Evolutionary conservation across 37 sponge, comb jelly and placozoan genomes (phyloP).

Genomic region (Eunapius fragilis): DNA sequence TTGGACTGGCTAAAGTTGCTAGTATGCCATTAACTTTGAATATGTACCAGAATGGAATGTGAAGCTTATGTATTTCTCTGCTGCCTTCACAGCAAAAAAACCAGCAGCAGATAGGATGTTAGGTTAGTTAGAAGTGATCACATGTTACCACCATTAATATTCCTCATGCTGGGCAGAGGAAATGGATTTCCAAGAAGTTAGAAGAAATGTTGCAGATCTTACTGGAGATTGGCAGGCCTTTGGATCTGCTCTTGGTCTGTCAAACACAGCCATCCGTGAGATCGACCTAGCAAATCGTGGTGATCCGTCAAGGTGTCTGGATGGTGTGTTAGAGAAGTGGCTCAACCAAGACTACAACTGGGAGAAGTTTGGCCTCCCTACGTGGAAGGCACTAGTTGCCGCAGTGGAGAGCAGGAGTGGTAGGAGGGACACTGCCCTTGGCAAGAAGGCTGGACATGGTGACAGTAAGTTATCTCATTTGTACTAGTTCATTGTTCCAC

Average conservation of each 20-base stretch:
- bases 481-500: no score
- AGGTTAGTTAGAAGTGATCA: not conserved
- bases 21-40: not conserved
- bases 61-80: no score
- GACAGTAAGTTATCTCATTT: no score
- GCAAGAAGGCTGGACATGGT: not conserved
- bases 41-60: no score
- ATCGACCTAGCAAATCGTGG: not conserved
- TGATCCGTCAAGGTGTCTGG: not conserved
- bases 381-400: constrained; percentile 7
- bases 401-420: constrained; percentile 1
- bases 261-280: not conserved
- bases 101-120: not conserved
- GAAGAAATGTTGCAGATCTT: not conserved
- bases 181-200: not conserved
- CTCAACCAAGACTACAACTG: not conserved
- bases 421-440: not conserved
- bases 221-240: not conserved
- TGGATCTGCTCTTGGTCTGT: not conserved
- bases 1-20: not conserved
- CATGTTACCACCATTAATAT: no score
- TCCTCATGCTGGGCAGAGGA: not conserved
- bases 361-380: constrained; percentile 12
- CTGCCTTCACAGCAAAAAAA: not conserved
- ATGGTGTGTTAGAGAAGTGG: constrained; percentile 2